These are phyloP conservation scores for Hypsibius dujardini DNA, from an alignment of 1,140 invertebrate genomes.

Conservation along the genomic window DNA sequence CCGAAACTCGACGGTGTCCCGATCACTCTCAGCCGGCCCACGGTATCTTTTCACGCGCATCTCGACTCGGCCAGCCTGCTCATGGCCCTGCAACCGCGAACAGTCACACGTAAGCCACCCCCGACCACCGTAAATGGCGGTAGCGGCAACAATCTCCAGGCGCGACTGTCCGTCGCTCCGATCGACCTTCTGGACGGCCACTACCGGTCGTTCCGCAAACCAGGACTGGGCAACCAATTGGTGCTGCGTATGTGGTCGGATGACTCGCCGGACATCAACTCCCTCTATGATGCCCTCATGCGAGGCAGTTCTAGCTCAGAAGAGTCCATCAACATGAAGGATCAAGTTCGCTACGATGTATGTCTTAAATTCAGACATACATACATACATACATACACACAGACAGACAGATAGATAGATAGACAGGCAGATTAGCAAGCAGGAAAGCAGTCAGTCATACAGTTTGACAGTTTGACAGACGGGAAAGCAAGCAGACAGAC, in stretches of 20 bases:
- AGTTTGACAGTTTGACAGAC: too few species aligned
- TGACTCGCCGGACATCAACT: slow-evolving; percentile 42
- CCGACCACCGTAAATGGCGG: too few species aligned
- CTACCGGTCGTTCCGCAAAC: slow-evolving; percentile 22
- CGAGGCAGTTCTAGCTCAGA: slow-evolving; percentile 2
- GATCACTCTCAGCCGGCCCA: slow-evolving; percentile 70
- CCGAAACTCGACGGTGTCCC: slow-evolving; percentile 70
- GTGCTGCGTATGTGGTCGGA: slow-evolving; percentile 34
- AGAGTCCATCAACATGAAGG: background rate
- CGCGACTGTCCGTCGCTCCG: slow-evolving; percentile 22
- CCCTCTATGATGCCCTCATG: slow-evolving; percentile 69
- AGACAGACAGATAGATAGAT: too few species aligned
- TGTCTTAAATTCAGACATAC: too few species aligned
- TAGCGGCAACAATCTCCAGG: too few species aligned
- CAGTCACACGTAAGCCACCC: slow-evolving; percentile 21
- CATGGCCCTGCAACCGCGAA: slow-evolving; percentile 50
- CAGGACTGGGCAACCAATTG: slow-evolving; percentile 29
- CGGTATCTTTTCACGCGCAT: slow-evolving; percentile 77
- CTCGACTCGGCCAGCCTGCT: slow-evolving; percentile 72
- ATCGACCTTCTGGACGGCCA: slow-evolving; percentile 28
- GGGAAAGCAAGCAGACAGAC: too few species aligned
- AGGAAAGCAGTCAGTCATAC: too few species aligned
- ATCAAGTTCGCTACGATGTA: background rate
- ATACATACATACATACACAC: too few species aligned
- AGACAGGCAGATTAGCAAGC: too few species aligned